Evolutionary conservation across 2,797 vertebrate species (phyloP), one percentile per base, ranked within the genome.

Genomic region (Leptatherina wallacei): DNA sequence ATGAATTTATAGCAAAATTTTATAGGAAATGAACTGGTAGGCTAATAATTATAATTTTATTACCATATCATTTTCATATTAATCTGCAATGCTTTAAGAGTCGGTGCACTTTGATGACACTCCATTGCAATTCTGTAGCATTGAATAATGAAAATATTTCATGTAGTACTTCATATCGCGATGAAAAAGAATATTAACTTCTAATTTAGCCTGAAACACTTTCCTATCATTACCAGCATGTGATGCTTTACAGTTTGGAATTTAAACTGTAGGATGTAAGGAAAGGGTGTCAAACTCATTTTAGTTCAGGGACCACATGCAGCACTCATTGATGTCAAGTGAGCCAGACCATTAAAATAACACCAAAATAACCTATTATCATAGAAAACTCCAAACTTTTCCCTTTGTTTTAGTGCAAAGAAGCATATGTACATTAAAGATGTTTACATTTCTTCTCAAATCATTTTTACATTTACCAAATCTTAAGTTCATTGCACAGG

Each of bases 61-160:
- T 89, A 87, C 52, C 84, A 91, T 89, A 49, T 71, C 13, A 82
- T 88, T 86, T 88, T 51, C 81, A 85, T 88, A 80, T 79, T 88
- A 65, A 87, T 83, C 63, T 70, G 65, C 66, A 35, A 63, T 56
- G 61, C 71, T 70, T 32, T 60, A 62, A 71, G 68, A 75, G 10
- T 12, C 22, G 11, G 24, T 33, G 69, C 63, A 71, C 69, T 77
- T 75, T 84, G 65, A 76, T 71, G 69, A 76, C 47, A 72, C 57
- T 82, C 62, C 11, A 32, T 56, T 35, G 33, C 14, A 60, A 12
- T 52, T 68, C 27, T 42, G 27, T 2, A 24, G 35, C 8, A 65
- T 33, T 49, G 69, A 69, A 73, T 20, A 12, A 30, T 42, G 36
- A 20, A 60, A 40, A n/a, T 14, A 40, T 1, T 29, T 35, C 0